Evolutionary conservation across 2,888 invertebrate genomes (phyloP).

Genomic region (Ectemnius lituratus): DNA sequence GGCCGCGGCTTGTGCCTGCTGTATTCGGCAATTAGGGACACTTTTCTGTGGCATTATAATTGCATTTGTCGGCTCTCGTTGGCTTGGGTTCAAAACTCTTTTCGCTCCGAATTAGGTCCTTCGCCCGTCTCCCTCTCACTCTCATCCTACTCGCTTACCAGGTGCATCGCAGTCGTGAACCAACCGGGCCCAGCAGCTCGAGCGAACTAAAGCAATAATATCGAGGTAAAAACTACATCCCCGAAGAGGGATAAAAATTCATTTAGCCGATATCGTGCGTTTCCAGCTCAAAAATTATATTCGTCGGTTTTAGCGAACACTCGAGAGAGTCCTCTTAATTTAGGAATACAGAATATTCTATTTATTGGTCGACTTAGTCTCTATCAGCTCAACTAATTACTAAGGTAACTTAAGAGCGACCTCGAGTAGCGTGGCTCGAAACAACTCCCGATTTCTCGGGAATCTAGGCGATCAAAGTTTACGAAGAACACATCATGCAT

Average conservation of each 20-base stretch:
- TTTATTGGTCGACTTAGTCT: conserved; percentile 32
- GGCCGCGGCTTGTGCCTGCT: conserved; percentile 31
- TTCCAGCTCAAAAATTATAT: conserved; percentile 31
- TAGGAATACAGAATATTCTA: no score
- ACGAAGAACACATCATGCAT: conserved; percentile 6
- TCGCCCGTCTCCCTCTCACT: conserved; percentile 6
- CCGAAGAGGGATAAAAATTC: no score
- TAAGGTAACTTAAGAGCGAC: conserved; percentile 16
- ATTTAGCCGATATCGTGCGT: neutral
- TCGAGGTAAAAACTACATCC: neutral
- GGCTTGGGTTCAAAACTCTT: conserved; percentile 63
- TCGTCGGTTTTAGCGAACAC: neutral
- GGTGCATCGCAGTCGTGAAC: conserved; percentile 12
- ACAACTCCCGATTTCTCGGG: neutral
- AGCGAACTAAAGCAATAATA: neutral
- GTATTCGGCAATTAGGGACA: conserved; percentile 63
- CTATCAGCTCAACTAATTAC: conserved; percentile 8
- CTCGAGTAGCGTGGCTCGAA: neutral
- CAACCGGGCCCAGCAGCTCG: neutral
- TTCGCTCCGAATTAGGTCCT: conserved; percentile 41
- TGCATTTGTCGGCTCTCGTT: conserved; percentile 57
- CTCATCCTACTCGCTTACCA: conserved; percentile 4
- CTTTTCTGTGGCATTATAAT: conserved; percentile 61
- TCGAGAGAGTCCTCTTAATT: no score
- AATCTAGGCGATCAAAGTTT: neutral